phyloP scores from a whole-genome alignment of 2,888 invertebrate species.

The Strigamia transsilvanica region DNA sequence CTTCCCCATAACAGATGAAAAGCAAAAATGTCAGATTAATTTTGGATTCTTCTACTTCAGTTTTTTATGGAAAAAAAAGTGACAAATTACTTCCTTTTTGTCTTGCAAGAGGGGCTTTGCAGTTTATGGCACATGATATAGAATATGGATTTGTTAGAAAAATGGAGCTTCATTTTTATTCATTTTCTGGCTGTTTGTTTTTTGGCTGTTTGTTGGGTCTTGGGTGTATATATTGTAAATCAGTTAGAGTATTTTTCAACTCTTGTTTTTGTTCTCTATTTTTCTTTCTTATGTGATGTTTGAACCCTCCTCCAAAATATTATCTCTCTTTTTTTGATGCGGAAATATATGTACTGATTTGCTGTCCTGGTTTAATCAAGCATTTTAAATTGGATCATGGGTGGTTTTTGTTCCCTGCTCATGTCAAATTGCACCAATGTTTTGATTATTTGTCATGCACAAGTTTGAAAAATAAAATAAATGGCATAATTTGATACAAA shows the following conservation, averaged over 20 bases:
- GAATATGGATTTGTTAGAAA: constrained; percentile 42
- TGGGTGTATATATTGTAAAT: constrained; percentile 17
- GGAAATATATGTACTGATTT: neutral
- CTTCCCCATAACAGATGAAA: neutral
- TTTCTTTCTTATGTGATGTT: neutral
- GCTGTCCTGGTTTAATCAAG: constrained; percentile 1
- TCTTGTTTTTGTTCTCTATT: neutral
- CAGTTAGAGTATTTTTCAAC: neutral
- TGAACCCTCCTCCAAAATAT: neutral
- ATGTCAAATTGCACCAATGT: constrained; percentile 16
- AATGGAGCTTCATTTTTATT: constrained; percentile 14
- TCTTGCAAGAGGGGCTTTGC: constrained; percentile 25
- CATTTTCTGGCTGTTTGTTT: neutral
- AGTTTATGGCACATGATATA: constrained; percentile 40
- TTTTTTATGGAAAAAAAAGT: constrained; percentile 24
- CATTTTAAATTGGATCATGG: constrained; percentile 42
- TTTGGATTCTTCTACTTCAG: constrained; percentile 4
- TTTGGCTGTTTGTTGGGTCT: neutral
- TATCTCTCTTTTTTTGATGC: neutral
- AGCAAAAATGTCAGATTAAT: constrained; percentile 46
- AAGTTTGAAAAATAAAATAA: neutral
- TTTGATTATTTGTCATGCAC: constrained; percentile 18
- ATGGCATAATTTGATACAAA: neutral
- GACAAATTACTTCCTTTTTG: constrained; percentile 49
- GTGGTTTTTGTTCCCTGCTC: constrained; percentile 12